Evolutionary conservation across 1,140 invertebrate genomes (phyloP).

Genomic region (Luehdorfia chinensis): DNA sequence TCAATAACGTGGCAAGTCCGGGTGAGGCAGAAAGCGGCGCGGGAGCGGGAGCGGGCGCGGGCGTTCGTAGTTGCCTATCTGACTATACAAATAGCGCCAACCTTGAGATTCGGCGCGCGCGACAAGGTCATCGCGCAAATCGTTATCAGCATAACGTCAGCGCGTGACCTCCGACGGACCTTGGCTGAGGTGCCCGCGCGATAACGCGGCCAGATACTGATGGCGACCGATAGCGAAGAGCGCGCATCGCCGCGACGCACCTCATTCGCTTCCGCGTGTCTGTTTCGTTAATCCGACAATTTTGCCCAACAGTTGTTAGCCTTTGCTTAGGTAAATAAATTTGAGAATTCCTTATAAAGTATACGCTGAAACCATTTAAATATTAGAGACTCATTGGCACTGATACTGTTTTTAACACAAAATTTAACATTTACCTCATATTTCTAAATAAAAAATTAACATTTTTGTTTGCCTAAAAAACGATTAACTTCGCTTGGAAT

Average conservation of each 20-base stretch:
- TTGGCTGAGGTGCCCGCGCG: conserved; percentile 69
- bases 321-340: not conserved
- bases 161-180: conserved; percentile 67
- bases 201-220: conserved; percentile 56
- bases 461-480: too few species aligned
- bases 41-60: conserved; percentile 40
- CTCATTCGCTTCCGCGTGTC: conserved; percentile 19
- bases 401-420: too few species aligned
- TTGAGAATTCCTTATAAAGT: not conserved
- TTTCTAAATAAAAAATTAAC: too few species aligned
- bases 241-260: conserved; percentile 9
- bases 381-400: not conserved
- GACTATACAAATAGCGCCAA: conserved; percentile 70
- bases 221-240: conserved; percentile 60
- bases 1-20: conserved; percentile 48
- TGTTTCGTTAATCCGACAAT: not conserved
- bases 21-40: conserved; percentile 41
- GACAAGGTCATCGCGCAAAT: conserved; percentile 75
- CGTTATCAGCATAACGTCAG: conserved; percentile 74
- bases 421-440: too few species aligned
- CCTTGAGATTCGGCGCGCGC: conserved; percentile 72
- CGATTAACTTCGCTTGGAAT: conserved; percentile 42
- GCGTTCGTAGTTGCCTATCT: conserved; percentile 48
- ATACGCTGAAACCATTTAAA: not conserved
- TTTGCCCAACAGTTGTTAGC: not conserved